Percentiles rank a stretch among this genome's conserved stretches.
Conservation (phyloP, 2,113 vertebrate species). For the Amblyopsis rosae region DNA sequence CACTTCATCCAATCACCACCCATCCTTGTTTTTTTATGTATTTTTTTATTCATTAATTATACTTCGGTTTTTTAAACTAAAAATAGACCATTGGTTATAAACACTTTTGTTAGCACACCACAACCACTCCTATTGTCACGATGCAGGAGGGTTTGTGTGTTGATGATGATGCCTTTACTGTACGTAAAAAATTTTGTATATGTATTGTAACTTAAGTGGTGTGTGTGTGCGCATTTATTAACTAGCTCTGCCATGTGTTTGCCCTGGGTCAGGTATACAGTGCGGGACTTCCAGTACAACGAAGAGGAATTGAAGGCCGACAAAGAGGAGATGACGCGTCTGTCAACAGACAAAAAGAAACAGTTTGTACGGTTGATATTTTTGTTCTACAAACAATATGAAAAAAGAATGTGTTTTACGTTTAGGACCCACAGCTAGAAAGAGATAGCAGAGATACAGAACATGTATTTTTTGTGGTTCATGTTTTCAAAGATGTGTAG, state of each 20-base stretch:
- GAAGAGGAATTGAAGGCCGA: conserved; percentile 99
- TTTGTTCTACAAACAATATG: background rate
- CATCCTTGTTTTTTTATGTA: conserved; percentile 1
- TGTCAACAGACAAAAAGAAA: conserved; percentile 98
- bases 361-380: conserved; percentile 85
- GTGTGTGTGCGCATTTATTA: conserved; percentile 12
- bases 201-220: background rate
- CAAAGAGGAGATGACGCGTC: conserved; percentile 97
- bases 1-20: background rate
- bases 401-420: background rate
- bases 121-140: conserved; percentile 33
- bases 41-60: too few relatives aligned
- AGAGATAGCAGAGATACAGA: background rate
- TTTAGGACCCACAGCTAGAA: background rate
- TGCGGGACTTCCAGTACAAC: conserved; percentile 98
- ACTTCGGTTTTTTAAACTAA: background rate
- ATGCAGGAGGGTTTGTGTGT: background rate
- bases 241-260: conserved; percentile 23
- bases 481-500: too few relatives aligned
- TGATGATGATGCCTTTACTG: background rate
- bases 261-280: conserved; percentile 82
- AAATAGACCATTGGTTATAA: background rate
- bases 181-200: background rate
- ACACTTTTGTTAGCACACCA: conserved; percentile 7
- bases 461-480: background rate